Evolutionary conservation across 1,140 invertebrate genomes (phyloP).

Genomic region (Pseudomyrmex gracilis): DNA sequence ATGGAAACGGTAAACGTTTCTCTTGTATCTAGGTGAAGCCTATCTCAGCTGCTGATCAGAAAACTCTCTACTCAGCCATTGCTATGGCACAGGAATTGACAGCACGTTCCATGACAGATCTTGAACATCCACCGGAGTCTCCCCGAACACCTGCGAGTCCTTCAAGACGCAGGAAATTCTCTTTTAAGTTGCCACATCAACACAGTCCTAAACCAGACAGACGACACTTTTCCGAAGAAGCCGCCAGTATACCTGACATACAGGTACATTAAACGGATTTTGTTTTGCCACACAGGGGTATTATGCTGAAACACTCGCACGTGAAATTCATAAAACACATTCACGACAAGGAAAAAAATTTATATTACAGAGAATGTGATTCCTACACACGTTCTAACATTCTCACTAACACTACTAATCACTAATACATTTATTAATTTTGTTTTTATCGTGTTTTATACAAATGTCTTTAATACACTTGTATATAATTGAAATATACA

Average conservation of each 20-base stretch:
- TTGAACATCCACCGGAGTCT: constrained; percentile 88
- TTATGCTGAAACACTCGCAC: constrained; percentile 44
- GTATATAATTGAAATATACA: too few relatives aligned
- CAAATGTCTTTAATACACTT: too few relatives aligned
- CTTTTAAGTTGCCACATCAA: constrained; percentile 92
- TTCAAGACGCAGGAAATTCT: constrained; percentile 94
- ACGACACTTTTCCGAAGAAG: constrained; percentile 95
- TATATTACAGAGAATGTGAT: too few relatives aligned
- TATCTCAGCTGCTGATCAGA: constrained; percentile 97
- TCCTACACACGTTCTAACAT: too few relatives aligned
- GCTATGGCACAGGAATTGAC: constrained; percentile 97
- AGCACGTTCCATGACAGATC: constrained; percentile 93
- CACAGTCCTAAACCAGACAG: constrained; percentile 89
- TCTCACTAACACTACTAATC: too few relatives aligned
- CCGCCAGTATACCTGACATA: constrained; percentile 95
- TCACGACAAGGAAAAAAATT: constrained; percentile 35
- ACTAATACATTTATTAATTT: too few relatives aligned
- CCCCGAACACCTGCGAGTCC: constrained; percentile 91
- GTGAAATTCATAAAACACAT: constrained; percentile 33
- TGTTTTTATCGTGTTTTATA: too few relatives aligned
- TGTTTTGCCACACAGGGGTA: constrained; percentile 48
- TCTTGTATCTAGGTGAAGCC: constrained; percentile 91
- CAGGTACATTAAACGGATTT: constrained; percentile 88
- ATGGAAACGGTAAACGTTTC: constrained; percentile 66
- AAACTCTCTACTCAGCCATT: constrained; percentile 97